Conservation (phyloP, 2,797 vertebrate species). For the Helarctos malayanus region DNA sequence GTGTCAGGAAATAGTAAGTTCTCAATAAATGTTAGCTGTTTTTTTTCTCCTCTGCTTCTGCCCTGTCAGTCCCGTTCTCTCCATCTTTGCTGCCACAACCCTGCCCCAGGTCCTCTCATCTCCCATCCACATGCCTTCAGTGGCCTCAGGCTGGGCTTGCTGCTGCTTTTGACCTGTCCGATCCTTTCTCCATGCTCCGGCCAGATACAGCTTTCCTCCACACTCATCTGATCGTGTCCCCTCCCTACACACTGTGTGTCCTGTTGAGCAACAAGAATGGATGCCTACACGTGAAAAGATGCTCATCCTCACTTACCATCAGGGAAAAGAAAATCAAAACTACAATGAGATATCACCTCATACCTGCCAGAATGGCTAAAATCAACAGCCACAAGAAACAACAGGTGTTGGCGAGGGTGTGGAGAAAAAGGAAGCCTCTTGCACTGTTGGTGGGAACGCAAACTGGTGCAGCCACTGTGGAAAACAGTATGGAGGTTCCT, state of each 20-base stretch:
- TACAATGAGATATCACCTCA: background rate
- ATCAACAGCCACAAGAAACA: background rate
- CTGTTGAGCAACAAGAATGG: background rate
- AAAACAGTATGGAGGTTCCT: background rate
- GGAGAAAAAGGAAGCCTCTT: background rate
- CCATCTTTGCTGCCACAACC: background rate
- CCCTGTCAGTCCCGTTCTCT: background rate
- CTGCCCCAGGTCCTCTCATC: background rate
- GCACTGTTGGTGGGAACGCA: background rate
- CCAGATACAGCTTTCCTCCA: background rate
- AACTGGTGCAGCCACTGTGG: background rate
- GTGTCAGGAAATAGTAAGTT: background rate
- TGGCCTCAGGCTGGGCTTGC: background rate
- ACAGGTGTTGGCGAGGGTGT: background rate
- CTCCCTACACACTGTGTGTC: background rate
- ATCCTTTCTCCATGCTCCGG: background rate
- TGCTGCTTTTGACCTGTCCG: fast-evolving
- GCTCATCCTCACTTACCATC: background rate
- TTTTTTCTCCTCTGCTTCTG: background rate
- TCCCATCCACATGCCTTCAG: background rate
- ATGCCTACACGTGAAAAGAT: background rate
- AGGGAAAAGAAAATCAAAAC: background rate
- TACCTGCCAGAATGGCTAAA: background rate
- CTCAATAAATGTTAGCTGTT: background rate
- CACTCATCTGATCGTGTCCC: fast-evolving